Base-by-base conservation (phyloP, 2,888 invertebrate genomes). In the Watsonalla cultraria region DNA sequence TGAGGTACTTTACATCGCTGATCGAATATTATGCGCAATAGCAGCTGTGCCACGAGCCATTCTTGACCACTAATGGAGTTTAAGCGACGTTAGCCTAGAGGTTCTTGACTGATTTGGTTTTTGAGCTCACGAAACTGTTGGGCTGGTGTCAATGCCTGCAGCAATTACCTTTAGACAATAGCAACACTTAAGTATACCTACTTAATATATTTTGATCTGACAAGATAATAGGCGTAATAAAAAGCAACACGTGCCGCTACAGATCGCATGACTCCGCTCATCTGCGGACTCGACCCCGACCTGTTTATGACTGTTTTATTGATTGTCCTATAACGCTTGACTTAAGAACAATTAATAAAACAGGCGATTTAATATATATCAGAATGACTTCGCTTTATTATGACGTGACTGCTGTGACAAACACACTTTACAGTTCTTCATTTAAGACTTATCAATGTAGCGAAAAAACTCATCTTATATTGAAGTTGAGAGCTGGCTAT, bases 211-310 rank as follows among this genome's bases (percentile, higher is more conserved):
- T 71, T 71, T 70, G 66, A 73, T 72, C 74, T 82, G 84, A 83
- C 82, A 83, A 70, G 72, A 79, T 83, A 83, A 84, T 83, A 74
- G 72, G 63, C 65, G 66, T 65, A 69, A 80, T 73, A 78, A 79
- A 78, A 76, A 78, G 74, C 66, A 75, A 75, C 85, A 82, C 84
- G 84, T 84, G 84, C 78, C 60, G 59, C 68, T 76, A 83, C 71
- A 84, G 84, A 83, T 84, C 71, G 84, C 84, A 83, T 84, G 83
- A 77, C 74, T 73, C 63, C 72, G 56, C 79, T 78, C 81, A 81
- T 84, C 82, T 78, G 39, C 49, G 66, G 63, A 58, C 54, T 57
- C 60, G 64, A 68, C 68, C 61, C 61, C 61, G 68, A 62, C 65
- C 67, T 66, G 62, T 66, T 65, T 70, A 71, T 64, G 64, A 64